These are phyloP conservation scores for Xiphias gladius DNA, from an alignment of 2,113 vertebrate genomes.

Conservation along the genomic window DNA sequence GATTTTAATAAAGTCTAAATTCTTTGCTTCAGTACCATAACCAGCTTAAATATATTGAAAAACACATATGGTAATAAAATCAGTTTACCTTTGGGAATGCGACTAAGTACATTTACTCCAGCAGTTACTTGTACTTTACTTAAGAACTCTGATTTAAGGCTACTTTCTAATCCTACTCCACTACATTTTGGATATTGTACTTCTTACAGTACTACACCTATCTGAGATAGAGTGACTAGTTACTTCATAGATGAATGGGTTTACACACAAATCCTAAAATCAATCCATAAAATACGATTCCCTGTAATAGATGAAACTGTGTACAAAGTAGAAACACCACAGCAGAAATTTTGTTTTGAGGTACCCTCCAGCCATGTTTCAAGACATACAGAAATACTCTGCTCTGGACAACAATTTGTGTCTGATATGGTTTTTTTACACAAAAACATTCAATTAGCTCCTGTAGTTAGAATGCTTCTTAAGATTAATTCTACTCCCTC, in stretches of 20 bases:
- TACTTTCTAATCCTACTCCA: background rate
- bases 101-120: background rate
- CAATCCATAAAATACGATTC: background rate
- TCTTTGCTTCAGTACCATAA: constrained; percentile 36
- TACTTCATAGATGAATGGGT: background rate
- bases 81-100: background rate
- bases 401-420: no score
- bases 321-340: no score
- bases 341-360: background rate
- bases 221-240: background rate
- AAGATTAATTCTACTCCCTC: no score
- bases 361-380: no score
- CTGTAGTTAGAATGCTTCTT: no score
- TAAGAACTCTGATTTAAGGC: background rate
- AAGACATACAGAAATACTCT: no score
- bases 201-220: background rate
- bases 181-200: background rate
- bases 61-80: constrained; percentile 9
- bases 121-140: background rate
- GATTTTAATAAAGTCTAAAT: constrained; percentile 66
- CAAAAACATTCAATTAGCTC: no score
- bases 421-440: no score
- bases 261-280: background rate
- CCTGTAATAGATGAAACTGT: no score
- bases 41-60: constrained; percentile 31